Evolutionary conservation across 1,140 invertebrate species (phyloP), one percentile per base, ranked within the genome.

Genomic region (Drosophila punjabiensis): DNA sequence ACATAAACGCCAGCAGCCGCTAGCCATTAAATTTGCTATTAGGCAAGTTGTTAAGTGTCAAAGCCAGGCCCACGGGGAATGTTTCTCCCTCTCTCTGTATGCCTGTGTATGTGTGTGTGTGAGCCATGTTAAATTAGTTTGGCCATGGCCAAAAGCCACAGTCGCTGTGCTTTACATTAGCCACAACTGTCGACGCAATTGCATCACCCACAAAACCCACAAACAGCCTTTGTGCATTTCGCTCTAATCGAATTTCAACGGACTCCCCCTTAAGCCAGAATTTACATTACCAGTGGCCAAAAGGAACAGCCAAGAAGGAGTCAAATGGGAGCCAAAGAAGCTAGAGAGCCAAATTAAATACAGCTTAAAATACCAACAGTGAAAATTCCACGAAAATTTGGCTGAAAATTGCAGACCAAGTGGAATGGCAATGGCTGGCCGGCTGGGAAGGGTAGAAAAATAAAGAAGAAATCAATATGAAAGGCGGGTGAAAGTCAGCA

Each of bases 181-280:
- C 75, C 35, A 30, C 32, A 71, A 48, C 55, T 56, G 43, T 52
- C 47, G 67, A 13, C n/a, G 47, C 56, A 24, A 71, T 69, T 71
- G 68, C 65, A 71, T 10, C 39, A 32, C 11, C 16, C 16, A 32
- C 20, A 64, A 68, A 63, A 70, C 35, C 33, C 53, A 61, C 65
- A 61, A 82, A 78, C 76, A 66, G 52, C 79, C 62, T 82, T 82
- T 70, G 66, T 82, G 79, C 81, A 84, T 65, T 82, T 33, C n/a
- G 30, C 60, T 60, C 53, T 71, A 84, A 84, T 84, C 76, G 76
- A 80, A 83, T 84, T 68, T 70, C 62, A 37, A 58, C 64, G 61
- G 18, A 60, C 62, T 37, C 61, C 39, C n/a, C 56, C 47, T 4
- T 6, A 24, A 28, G 43, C 20, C n/a, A 30, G 52, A 70, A 80